Conservation (phyloP, 2,113 vertebrate species). For the Lampris incognitus region DNA sequence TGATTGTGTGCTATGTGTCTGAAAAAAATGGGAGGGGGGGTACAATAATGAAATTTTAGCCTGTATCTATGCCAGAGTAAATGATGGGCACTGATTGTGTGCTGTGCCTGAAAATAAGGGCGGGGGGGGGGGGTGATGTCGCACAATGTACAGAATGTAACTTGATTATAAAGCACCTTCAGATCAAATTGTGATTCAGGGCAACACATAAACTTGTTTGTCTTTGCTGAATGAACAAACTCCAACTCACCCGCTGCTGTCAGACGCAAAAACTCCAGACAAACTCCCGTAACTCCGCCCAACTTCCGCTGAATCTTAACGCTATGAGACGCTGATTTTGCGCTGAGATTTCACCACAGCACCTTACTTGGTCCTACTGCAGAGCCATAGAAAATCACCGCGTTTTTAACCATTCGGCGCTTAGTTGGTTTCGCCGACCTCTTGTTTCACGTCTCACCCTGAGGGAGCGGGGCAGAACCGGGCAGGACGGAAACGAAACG, state of each 20-base stretch:
- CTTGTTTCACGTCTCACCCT: background rate
- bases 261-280: constrained; percentile 44
- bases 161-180: too few relatives aligned
- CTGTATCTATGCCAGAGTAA: too few relatives aligned
- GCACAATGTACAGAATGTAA: too few relatives aligned
- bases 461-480: constrained; percentile 45
- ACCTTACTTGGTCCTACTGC: too few relatives aligned
- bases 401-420: background rate
- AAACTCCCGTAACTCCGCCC: constrained; percentile 40
- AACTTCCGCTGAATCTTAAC: background rate
- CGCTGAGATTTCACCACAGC: constrained; percentile 21
- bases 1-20: background rate
- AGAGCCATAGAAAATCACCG: background rate
- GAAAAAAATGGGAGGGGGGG: too few relatives aligned
- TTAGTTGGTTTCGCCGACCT: background rate
- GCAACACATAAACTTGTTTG: too few relatives aligned
- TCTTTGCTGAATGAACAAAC: constrained; percentile 17
- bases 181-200: too few relatives aligned
- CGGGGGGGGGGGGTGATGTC: too few relatives aligned
- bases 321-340: constrained; percentile 30
- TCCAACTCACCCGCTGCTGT: constrained; percentile 65
- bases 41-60: too few relatives aligned
- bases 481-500: constrained; percentile 64
- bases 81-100: too few relatives aligned
- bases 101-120: too few relatives aligned